phyloP scores from a whole-genome alignment of 64 coral and sea anemone species.

The Astreopora myriophthalma region DNA sequence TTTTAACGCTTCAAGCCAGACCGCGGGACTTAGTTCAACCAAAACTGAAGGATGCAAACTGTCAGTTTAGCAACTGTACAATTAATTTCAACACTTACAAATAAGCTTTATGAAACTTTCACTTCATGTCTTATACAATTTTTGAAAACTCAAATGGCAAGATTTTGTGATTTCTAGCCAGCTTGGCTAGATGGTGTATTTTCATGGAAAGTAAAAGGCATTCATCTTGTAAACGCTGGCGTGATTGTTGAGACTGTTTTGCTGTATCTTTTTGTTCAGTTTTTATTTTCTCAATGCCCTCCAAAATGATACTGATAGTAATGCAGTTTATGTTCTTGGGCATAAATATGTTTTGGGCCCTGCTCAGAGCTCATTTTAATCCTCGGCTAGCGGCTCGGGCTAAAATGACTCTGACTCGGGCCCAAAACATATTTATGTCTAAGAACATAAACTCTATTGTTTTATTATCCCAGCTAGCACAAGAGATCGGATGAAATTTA shows the following conservation, averaged over 20 bases:
- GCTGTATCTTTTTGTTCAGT: background rate
- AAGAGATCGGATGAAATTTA: too few species aligned
- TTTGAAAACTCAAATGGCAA: background rate
- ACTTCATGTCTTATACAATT: background rate
- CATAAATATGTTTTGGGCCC: conserved; percentile 25
- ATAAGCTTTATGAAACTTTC: background rate
- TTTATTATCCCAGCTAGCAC: background rate
- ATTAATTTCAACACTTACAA: background rate
- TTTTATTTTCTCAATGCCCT: background rate
- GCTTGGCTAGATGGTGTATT: background rate
- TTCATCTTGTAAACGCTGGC: background rate
- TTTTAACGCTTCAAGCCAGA: too few species aligned
- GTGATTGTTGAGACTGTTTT: background rate
- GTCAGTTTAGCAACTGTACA: background rate
- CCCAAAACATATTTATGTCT: conserved; percentile 48
- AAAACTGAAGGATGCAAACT: too few species aligned
- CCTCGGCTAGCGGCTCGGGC: background rate
- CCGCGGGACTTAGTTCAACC: too few species aligned
- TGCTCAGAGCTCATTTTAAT: background rate
- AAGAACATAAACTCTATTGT: conserved; percentile 39
- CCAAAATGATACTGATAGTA: background rate
- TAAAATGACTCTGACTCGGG: conserved; percentile 36
- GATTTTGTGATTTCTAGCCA: background rate
- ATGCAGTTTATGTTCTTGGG: background rate
- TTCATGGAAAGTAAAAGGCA: background rate